These are phyloP conservation scores for Brachionus rubens DNA, from an alignment of 1,140 invertebrate species.

Conservation along the genomic window DNA sequence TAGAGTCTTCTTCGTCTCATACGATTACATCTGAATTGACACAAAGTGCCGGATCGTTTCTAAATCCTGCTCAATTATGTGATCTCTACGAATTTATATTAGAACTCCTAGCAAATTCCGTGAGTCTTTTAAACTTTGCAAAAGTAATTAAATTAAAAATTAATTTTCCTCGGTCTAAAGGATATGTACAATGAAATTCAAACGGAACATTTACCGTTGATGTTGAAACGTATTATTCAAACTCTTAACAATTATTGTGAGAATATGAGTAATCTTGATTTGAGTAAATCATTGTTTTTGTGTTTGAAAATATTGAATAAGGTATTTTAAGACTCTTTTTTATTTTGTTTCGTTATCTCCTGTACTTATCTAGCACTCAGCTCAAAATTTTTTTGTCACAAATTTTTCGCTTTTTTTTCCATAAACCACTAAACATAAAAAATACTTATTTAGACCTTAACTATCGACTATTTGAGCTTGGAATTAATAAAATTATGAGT, in stretches of 20 bases:
- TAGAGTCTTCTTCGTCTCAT: background rate
- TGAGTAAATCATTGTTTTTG: constrained; percentile 67
- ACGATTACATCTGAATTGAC: constrained; percentile 47
- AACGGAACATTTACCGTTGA: constrained; percentile 72
- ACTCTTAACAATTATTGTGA: constrained; percentile 66
- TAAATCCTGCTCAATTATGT: constrained; percentile 64
- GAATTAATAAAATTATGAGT: too few relatives aligned
- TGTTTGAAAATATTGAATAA: constrained; percentile 74
- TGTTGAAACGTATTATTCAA: constrained; percentile 67
- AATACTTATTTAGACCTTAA: too few relatives aligned
- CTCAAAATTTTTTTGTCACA: too few relatives aligned
- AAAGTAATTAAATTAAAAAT: background rate
- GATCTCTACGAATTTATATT: constrained; percentile 73
- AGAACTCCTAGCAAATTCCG: constrained; percentile 70
- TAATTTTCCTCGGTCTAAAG: background rate
- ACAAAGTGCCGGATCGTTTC: background rate
- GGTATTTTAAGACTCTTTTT: constrained; percentile 68
- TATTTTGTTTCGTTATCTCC: constrained; percentile 45
- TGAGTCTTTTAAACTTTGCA: background rate
- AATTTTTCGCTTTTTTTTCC: too few relatives aligned
- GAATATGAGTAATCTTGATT: constrained; percentile 66
- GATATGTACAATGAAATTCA: constrained; percentile 76
- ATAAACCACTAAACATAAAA: too few relatives aligned
- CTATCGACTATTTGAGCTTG: too few relatives aligned
- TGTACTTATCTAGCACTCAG: too few relatives aligned